These are phyloP conservation scores for Pseudonaja textilis DNA, from an alignment of 2,113 vertebrate genomes.

Conservation along the genomic window DNA sequence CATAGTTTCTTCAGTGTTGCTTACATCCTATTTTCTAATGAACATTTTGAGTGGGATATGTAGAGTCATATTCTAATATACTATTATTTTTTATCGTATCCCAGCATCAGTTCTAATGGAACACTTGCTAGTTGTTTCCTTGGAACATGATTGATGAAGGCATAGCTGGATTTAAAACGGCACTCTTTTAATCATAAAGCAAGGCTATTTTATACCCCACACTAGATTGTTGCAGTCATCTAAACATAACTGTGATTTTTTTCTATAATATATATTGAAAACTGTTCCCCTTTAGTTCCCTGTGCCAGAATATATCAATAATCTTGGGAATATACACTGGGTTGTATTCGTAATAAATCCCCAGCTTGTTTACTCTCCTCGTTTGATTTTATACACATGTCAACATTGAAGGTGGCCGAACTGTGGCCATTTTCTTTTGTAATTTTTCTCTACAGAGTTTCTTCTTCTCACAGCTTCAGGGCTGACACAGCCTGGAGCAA, in stretches of 20 bases:
- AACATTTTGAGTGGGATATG: not conserved
- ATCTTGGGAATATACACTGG: not conserved
- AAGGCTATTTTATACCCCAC: not conserved
- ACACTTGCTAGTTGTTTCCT: not conserved
- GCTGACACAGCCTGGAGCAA: too few relatives aligned
- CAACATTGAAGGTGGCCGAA: too few relatives aligned
- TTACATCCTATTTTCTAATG: not conserved
- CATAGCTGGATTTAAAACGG: not conserved
- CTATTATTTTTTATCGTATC: not conserved
- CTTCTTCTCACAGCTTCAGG: too few relatives aligned
- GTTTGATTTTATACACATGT: not conserved
- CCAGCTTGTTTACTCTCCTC: not conserved
- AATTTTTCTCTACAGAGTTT: too few relatives aligned
- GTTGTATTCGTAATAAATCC: not conserved
- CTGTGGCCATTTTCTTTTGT: too few relatives aligned
- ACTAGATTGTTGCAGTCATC: not conserved
- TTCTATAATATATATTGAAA: not conserved
- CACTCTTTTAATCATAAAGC: not conserved
- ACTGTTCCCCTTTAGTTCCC: not conserved
- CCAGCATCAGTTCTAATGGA: not conserved
- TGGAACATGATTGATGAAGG: not conserved
- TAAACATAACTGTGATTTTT: not conserved
- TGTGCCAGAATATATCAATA: not conserved
- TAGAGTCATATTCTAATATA: accelerated
- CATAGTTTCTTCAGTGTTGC: not conserved